Evolutionary conservation across 2,113 vertebrate species (phyloP), one percentile per base, ranked within the genome.

Genomic region (Megaleporinus macrocephalus): DNA sequence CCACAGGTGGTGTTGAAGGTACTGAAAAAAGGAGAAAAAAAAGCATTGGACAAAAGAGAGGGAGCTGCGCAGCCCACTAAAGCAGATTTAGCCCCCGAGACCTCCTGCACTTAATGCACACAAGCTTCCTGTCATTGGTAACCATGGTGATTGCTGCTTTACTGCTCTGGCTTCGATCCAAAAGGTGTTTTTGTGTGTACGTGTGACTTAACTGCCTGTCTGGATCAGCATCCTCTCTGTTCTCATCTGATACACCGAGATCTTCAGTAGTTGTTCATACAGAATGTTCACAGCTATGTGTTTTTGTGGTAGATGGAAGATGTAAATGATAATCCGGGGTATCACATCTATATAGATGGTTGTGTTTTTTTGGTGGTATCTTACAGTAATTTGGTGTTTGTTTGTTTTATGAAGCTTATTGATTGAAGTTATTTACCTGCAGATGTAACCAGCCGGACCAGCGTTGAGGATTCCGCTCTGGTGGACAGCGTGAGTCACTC

Each of bases 401-500:
- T 26, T n/a, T 2, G 44, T 75, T 75, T 61, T 75, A 9, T 78
- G 18, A 12, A 77, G 15, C n/a, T 71, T 0, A 18, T 1, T 69
- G 62, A 16, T 68, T 47, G 27, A 76, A 6, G 44, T 53, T 78
- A 86, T 33, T 82, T 66, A 20, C 73, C 36, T 55, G 29, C 87
- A 94, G 94, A 85, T 76, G 9, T 83, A 1, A 72, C 57, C 65
- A 80, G 80, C 77, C 86, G 82, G 44, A 76, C 72, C 10, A 72
- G 51, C 30, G 44, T 53, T 41, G 89, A 88, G 3, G 85, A 86
- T 70, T 76, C 73, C 0, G 24, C 16, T 20, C 73, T 89, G 47
- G 71, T 80, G 84, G 91, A 94, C 76, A 91, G 85, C 29, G 94
- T 94, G 86, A 93, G 93, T 93, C 76, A 5, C 69, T 61, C 22